These are phyloP conservation scores for Addax nasomaculatus DNA, from an alignment of 2,113 vertebrate genomes.

Conservation along the genomic window DNA sequence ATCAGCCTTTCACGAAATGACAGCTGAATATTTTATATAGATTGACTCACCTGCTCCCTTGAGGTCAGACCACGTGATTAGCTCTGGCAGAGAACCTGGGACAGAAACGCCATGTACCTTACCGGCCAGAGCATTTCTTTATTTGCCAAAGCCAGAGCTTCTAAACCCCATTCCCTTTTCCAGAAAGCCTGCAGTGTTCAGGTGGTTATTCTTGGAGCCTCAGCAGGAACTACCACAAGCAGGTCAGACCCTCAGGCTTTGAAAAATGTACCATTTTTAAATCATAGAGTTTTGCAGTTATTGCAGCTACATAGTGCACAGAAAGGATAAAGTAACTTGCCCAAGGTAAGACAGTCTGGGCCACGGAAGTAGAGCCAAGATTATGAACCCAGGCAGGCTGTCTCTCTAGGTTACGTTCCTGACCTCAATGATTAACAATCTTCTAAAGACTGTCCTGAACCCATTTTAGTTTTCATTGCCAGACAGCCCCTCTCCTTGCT, in stretches of 20 bases:
- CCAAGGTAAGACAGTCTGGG: neutral
- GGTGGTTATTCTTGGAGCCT: neutral
- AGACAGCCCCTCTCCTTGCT: neutral
- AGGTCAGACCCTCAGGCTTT: neutral
- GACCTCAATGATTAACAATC: neutral
- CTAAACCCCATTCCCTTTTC: neutral
- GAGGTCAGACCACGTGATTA: neutral
- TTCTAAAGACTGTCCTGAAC: neutral
- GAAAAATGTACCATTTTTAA: neutral
- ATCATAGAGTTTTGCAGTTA: neutral
- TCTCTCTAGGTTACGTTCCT: neutral
- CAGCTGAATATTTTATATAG: neutral
- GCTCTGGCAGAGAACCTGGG: neutral
- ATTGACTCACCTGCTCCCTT: neutral
- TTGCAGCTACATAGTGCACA: neutral
- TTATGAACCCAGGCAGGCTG: neutral
- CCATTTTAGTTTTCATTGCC: neutral
- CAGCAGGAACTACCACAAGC: neutral
- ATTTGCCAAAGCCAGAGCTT: neutral
- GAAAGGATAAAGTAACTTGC: neutral
- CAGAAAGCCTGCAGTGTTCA: neutral
- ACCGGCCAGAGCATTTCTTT: neutral
- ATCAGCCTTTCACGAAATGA: conserved; percentile 84
- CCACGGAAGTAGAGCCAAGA: neutral
- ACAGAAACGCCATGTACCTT: neutral